Evolutionary conservation across 2,113 vertebrate species (phyloP).

Genomic region (Stictonetta naevosa): DNA sequence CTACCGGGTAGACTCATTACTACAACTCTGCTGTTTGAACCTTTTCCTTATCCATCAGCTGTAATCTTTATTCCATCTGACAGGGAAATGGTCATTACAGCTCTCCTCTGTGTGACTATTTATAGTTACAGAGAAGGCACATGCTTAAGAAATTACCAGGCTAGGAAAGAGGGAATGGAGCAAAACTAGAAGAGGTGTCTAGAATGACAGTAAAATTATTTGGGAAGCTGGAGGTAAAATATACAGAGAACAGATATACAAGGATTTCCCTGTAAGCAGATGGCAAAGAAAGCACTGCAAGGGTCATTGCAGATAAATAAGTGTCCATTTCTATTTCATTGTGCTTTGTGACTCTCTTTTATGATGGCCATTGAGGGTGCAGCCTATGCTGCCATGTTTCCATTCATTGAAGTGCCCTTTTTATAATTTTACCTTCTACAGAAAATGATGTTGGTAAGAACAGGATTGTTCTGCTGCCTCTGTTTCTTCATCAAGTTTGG

Average conservation of each 20-base stretch:
- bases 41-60: not conserved
- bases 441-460: not conserved
- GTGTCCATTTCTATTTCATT: not conserved
- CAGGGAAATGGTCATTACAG: not conserved
- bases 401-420: not conserved
- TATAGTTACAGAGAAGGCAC: not conserved
- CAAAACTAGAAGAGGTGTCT: not conserved
- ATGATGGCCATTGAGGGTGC: not conserved
- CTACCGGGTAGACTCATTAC: not conserved
- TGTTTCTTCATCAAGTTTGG: not conserved
- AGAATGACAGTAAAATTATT: not conserved
- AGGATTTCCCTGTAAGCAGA: not conserved
- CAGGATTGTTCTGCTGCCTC: not conserved
- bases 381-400: not conserved
- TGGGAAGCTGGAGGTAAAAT: not conserved
- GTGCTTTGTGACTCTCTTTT: not conserved
- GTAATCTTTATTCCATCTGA: conserved; percentile 19
- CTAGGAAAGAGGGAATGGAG: not conserved
- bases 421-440: not conserved
- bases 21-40: not conserved
- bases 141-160: not conserved
- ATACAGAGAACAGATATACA: not conserved
- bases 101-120: not conserved
- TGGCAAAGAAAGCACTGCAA: not conserved
- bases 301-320: not conserved